Evolutionary conservation across 37 sponge, comb jelly and placozoan genomes (phyloP).

Genomic region (Diacarnus erythraeanus): DNA sequence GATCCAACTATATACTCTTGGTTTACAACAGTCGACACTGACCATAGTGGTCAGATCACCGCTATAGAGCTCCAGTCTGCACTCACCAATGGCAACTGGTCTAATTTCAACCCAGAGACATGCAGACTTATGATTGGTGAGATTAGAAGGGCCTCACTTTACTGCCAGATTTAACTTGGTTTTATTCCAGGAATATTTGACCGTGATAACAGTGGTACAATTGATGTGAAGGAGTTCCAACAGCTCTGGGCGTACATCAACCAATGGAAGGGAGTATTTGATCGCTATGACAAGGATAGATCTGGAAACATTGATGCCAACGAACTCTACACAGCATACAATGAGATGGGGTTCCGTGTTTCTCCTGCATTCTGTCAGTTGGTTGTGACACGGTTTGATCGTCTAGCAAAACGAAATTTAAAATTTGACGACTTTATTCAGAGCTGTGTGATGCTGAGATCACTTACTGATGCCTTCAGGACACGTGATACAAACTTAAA

Average conservation of each 20-base stretch:
- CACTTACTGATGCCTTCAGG: conserved; percentile 76
- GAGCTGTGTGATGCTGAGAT: conserved; percentile 76
- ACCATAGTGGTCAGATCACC: conserved; percentile 68
- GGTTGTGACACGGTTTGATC: conserved; percentile 66
- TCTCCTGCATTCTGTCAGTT: conserved; percentile 57
- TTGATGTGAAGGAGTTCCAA: conserved; percentile 70
- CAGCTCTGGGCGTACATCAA: conserved; percentile 79
- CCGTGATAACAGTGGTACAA: conserved; percentile 72
- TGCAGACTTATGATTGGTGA: conserved; percentile 87
- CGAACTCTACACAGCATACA: conserved; percentile 81
- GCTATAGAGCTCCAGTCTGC: conserved; percentile 76
- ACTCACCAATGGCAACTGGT: conserved; percentile 83
- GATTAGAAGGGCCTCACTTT: neutral
- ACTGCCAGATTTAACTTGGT: neutral
- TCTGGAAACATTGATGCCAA: conserved; percentile 77
- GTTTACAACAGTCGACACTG: conserved; percentile 81
- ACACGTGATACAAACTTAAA: conserved; percentile 67
- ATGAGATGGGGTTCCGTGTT: conserved; percentile 83
- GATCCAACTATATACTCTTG: conserved; percentile 70
- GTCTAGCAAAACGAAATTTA: conserved; percentile 24
- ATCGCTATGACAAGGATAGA: conserved; percentile 75
- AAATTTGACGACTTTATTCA: conserved; percentile 90
- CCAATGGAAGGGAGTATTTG: conserved; percentile 79
- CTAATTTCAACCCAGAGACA: conserved; percentile 84
- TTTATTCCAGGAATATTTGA: conserved; percentile 68